Evolutionary conservation across 2,113 vertebrate species (phyloP), one percentile per base, ranked within the genome.

Genomic region (Oryzias melastigma): DNA sequence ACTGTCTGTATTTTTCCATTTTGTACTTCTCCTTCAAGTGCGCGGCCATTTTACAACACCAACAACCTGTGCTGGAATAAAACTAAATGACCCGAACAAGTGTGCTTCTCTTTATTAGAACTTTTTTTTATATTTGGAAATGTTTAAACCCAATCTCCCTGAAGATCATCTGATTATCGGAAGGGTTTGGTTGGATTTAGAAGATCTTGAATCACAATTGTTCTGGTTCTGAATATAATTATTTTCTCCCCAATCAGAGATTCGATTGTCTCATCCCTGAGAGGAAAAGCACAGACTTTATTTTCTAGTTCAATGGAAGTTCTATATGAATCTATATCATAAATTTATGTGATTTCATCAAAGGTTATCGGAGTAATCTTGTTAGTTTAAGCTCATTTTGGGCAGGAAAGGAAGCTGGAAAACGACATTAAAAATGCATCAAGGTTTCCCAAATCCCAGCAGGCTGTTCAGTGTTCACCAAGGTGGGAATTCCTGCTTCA

Each of bases 1-100:
- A 76, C 77, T 89, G 89, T 91, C 86, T 90, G 85, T 90, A 80
- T 83, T 85, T 90, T 89, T 83, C 86, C 85, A 90, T 90, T 92
- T 92, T 91, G 88, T 91, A 91, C 88, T 90, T 88, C 86, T 89
- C 87, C 86, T 85, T 90, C 80, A 88, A 87, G 82, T 89, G 73
- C 88, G 89, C 89, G 87, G 85, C 84, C 87, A 89, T 91, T 92
- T 92, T 90, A 91, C 87, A 88, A 89, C 89, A 90, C 87, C 81
- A 73, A 81, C 65, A 85, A 86, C 78, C 87, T 91, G 89, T 92
- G 91, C 89, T 92, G 91, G 90, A 92, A 92, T 92, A 92, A 92
- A 92, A 89, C 80, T 67, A 87, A 80, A 73, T 81, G 83, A 88
- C 84, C 77, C 75, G 70, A 10, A 60, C 64, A 7, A 0, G 61